Evolutionary conservation across 2,888 invertebrate genomes (phyloP), one percentile per base, ranked within the genome.

Genomic region (Aphidoletes aphidimyza): DNA sequence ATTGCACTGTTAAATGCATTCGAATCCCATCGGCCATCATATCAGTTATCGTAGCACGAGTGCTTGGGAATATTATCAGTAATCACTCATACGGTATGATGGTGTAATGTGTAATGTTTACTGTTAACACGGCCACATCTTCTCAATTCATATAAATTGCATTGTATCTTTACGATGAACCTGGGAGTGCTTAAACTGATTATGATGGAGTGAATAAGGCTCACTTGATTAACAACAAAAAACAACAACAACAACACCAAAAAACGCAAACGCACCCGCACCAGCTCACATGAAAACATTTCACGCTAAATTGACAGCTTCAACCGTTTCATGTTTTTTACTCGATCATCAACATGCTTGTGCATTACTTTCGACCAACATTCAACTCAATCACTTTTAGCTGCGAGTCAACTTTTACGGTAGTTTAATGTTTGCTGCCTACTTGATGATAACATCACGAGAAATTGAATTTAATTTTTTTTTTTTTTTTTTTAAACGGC

Each of bases 141-240:
- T 69, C 69, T 69, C 69, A 30, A 69, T 11, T 69, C 8, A 54
- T 69, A 30, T 69, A 69, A 69, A 30, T 69, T 69, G 69, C 30
- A 69, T 69, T 69, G 30, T 34, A 34, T 69, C 69, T 69, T 69
- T 30, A 69, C 30, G 69, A 69, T 30, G 14, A 30, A 69, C 69
- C 30, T 69, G 69, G 69, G 69, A 69, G 69, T 69, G 30, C 26
- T 69, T 69, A 69, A 69, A 69, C 69, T 30, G 69, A 69, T 69
- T 69, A 69, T 34, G 30, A 69, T 6, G 5, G 34, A 69, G 30
- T 69, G 54, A 22, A n/a, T 1, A 14, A 54, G 9, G 5, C 22
- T 22, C 54, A 11, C 34, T 30, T 69, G 30, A 34, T 30, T 19
- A 69, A 69, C 26, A 42, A 42, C 42, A 9, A 14, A 14, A 6